These are phyloP conservation scores for Nemotelus pantherinus DNA, from an alignment of 2,888 invertebrate species.

Conservation along the genomic window DNA sequence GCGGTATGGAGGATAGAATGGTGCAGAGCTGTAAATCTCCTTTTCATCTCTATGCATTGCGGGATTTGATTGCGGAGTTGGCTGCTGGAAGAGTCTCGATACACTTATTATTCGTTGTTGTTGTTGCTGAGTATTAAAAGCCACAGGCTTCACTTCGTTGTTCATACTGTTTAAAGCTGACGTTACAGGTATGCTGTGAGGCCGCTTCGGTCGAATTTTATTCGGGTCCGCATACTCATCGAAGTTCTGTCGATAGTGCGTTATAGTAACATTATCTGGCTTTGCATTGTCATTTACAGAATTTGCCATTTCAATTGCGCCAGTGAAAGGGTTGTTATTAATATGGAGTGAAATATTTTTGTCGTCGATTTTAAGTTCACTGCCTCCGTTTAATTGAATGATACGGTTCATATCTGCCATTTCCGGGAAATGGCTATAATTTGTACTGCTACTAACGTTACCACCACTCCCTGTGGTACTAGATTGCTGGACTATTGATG, in stretches of 20 bases:
- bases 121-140: constrained; percentile 49
- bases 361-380: constrained; percentile 54
- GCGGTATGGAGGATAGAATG: constrained; percentile 59
- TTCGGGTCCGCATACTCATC: constrained; percentile 61
- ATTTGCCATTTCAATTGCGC: neutral
- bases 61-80: constrained; percentile 1
- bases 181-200: constrained; percentile 72
- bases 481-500: constrained; percentile 16
- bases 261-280: constrained; percentile 36
- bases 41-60: constrained; percentile 55
- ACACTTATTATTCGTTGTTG: constrained; percentile 23
- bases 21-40: constrained; percentile 60
- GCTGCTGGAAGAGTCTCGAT: constrained; percentile 49
- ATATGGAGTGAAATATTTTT: constrained; percentile 54
- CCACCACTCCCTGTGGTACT: neutral
- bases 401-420: constrained; percentile 51
- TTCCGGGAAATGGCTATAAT: constrained; percentile 38
- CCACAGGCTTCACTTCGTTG: constrained; percentile 51
- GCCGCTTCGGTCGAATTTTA: constrained; percentile 63
- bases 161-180: constrained; percentile 51
- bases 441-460: constrained; percentile 40
- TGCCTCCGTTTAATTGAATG: constrained; percentile 54
- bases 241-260: constrained; percentile 40
- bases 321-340: constrained; percentile 53
- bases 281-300: neutral